Conservation (phyloP, 1,140 invertebrate species). For the Gryon sp. region DNA sequence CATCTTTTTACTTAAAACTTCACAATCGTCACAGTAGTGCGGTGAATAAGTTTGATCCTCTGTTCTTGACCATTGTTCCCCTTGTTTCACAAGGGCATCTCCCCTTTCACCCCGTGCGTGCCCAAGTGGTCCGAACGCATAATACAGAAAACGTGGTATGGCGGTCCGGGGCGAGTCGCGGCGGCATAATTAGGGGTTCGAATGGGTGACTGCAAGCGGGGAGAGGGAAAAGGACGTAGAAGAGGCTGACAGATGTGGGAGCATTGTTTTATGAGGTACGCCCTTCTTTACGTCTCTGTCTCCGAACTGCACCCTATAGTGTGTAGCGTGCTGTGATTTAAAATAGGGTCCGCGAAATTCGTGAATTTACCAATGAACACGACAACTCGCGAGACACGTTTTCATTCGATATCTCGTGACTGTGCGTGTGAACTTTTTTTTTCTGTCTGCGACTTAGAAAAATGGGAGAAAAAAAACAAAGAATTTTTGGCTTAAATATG, state of each 20-base stretch:
- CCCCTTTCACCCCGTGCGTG: slow-evolving; percentile 77
- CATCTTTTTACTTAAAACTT: slow-evolving; percentile 40
- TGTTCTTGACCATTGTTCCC: slow-evolving; percentile 76
- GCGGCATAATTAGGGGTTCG: slow-evolving; percentile 79
- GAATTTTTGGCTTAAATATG: no score
- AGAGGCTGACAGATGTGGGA: slow-evolving; percentile 81
- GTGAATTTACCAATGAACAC: slow-evolving; percentile 69
- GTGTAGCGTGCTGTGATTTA: slow-evolving; percentile 76
- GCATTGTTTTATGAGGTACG: slow-evolving; percentile 79
- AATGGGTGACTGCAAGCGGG: slow-evolving; percentile 71
- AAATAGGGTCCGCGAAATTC: slow-evolving; percentile 75
- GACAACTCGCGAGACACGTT: slow-evolving; percentile 67
- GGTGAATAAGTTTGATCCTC: slow-evolving; percentile 69
- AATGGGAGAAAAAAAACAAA: no score
- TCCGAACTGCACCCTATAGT: slow-evolving; percentile 55
- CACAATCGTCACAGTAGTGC: slow-evolving; percentile 55
- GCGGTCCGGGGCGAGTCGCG: slow-evolving; percentile 67
- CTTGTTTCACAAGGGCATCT: slow-evolving; percentile 71
- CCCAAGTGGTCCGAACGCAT: slow-evolving; percentile 79
- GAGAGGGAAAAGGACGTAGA: slow-evolving; percentile 72
- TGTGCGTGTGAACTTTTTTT: slow-evolving; percentile 53
- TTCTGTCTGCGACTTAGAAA: neutral
- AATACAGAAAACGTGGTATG: slow-evolving; percentile 74
- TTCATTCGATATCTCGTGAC: slow-evolving; percentile 57
- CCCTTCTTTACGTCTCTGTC: slow-evolving; percentile 62